Evolutionary conservation across 1,140 invertebrate species (phyloP).

Genomic region (Myzus persicae): DNA sequence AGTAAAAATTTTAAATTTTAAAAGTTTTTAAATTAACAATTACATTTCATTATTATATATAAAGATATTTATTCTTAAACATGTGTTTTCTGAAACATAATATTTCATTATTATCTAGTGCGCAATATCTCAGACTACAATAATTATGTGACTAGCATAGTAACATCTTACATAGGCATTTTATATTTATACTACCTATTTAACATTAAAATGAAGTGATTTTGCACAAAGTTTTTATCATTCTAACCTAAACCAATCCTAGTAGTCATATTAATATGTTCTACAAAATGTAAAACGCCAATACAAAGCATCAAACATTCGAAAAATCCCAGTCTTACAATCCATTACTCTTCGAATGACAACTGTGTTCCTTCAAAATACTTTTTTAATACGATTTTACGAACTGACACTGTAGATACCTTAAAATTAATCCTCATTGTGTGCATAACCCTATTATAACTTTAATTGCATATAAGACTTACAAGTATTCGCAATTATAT

Average conservation of each 20-base stretch:
- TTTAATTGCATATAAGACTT: too few species aligned
- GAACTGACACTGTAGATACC: too few species aligned
- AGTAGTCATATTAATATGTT: not conserved
- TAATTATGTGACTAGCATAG: not conserved
- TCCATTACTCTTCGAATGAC: slow-evolving; percentile 5
- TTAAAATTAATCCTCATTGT: too few species aligned
- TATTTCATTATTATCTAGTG: not conserved
- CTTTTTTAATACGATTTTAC: too few species aligned
- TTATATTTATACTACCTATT: too few species aligned
- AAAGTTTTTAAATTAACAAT: not conserved
- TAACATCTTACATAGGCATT: not conserved
- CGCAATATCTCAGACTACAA: not conserved
- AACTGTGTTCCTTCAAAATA: not conserved
- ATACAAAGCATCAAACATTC: not conserved
- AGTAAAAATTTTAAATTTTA: too few species aligned
- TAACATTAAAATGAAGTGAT: too few species aligned
- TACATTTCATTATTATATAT: not conserved
- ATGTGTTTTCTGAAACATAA: not conserved
- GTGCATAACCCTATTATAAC: too few species aligned
- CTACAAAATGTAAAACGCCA: not conserved
- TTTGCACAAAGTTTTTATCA: not conserved
- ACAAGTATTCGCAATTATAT: too few species aligned
- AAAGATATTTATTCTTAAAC: too few species aligned
- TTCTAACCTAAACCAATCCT: not conserved
- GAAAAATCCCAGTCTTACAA: not conserved